Evolutionary conservation across 92 coral and sea anemone genomes (phyloP).

Genomic region (Actinernus sp.): DNA sequence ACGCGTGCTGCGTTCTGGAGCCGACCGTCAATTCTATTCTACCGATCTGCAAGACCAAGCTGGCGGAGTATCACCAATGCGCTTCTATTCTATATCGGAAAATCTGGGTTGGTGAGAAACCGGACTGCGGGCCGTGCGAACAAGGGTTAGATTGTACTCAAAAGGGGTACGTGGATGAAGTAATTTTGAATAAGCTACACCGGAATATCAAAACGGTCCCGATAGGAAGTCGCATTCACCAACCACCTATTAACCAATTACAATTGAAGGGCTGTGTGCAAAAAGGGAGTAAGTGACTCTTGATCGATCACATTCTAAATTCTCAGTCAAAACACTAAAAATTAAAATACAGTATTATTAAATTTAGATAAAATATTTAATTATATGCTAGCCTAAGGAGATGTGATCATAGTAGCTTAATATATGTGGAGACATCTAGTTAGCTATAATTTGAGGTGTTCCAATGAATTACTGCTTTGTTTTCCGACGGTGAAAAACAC

Average conservation of each 20-base stretch:
- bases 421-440: too few relatives aligned
- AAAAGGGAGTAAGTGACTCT: neutral
- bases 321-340: too few relatives aligned
- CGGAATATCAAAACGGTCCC: neutral
- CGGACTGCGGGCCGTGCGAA: slow-evolving; percentile 87
- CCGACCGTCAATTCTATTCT: slow-evolving; percentile 76
- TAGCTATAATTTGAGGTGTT: too few relatives aligned
- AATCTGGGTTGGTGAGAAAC: slow-evolving; percentile 88
- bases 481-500: too few relatives aligned
- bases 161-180: slow-evolving; percentile 65
- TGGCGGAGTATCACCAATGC: slow-evolving; percentile 88
- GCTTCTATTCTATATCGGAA: slow-evolving; percentile 78
- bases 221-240: neutral
- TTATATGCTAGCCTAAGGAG: too few relatives aligned
- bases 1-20: slow-evolving; percentile 84
- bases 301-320: too few relatives aligned
- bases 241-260: neutral
- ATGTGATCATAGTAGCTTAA: too few relatives aligned
- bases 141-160: slow-evolving; percentile 85
- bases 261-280: neutral
- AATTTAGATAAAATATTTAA: too few relatives aligned
- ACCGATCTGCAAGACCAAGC: slow-evolving; percentile 75
- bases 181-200: neutral
- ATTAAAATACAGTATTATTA: too few relatives aligned
- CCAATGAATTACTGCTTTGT: too few relatives aligned